phyloP scores from a whole-genome alignment of 1,140 invertebrate species.

The Araneus ventricosus region DNA sequence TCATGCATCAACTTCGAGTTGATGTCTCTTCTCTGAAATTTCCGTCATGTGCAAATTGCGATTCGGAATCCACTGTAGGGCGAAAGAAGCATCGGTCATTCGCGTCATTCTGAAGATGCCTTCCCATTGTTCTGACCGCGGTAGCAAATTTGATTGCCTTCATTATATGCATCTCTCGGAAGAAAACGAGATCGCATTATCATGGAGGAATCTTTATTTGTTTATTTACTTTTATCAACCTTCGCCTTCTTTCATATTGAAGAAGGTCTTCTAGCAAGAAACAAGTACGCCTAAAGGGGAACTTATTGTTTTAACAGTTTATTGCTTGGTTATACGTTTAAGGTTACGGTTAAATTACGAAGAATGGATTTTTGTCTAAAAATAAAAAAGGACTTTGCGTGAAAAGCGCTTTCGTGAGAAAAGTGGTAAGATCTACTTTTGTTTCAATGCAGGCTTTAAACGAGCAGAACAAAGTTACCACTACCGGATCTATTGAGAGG shows the following conservation, averaged over 20 bases:
- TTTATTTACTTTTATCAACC: slow-evolving; percentile 31
- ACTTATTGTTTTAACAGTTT: background rate
- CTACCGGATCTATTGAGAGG: background rate
- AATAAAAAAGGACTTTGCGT: background rate
- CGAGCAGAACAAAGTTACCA: background rate
- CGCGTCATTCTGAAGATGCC: background rate
- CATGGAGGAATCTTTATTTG: slow-evolving; percentile 1
- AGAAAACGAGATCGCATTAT: slow-evolving; percentile 39
- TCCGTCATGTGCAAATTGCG: background rate
- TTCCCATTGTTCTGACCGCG: slow-evolving; percentile 37
- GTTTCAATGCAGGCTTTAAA: too few relatives aligned
- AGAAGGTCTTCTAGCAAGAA: background rate
- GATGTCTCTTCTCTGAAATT: slow-evolving; percentile 11
- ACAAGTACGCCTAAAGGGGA: background rate
- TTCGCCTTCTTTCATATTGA: background rate
- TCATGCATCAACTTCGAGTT: slow-evolving; percentile 10
- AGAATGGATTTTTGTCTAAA: background rate
- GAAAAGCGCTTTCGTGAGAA: background rate
- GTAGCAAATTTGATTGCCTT: slow-evolving; percentile 46
- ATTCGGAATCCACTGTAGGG: background rate
- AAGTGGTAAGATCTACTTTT: too few relatives aligned
- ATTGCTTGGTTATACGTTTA: slow-evolving; percentile 16
- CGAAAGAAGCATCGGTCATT: background rate
- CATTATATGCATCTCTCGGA: background rate
- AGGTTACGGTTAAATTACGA: background rate